These are phyloP conservation scores for Agapornis roseicollis DNA, from an alignment of 2,113 vertebrate genomes.

Conservation along the genomic window DNA sequence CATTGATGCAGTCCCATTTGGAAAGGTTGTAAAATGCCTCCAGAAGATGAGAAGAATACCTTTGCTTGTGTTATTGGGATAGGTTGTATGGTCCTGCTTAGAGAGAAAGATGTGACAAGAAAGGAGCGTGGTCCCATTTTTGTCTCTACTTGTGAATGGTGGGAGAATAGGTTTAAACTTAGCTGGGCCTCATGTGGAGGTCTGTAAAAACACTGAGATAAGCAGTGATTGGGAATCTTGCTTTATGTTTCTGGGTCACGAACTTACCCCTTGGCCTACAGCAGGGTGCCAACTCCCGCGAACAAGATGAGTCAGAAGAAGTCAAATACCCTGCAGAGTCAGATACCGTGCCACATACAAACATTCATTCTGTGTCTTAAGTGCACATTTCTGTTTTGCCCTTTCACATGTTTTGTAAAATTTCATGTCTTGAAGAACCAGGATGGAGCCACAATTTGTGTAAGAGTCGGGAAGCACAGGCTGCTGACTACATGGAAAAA, in stretches of 20 bases:
- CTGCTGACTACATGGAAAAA: constrained; percentile 12
- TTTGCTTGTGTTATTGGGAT: background rate
- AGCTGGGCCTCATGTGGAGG: background rate
- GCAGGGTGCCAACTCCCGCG: background rate
- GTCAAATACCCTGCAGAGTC: background rate
- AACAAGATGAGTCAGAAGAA: background rate
- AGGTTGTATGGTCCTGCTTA: background rate
- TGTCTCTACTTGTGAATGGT: background rate
- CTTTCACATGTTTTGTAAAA: background rate
- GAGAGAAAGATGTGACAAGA: background rate
- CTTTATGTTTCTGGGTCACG: background rate
- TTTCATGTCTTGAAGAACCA: background rate
- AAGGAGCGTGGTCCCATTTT: background rate
- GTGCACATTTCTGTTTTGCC: background rate
- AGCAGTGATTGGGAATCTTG: background rate
- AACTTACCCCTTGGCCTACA: background rate
- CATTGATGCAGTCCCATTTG: background rate
- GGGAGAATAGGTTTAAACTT: background rate
- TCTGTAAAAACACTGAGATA: background rate
- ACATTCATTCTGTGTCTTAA: background rate
- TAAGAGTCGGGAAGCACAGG: background rate
- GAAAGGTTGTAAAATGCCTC: background rate
- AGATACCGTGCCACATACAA: background rate
- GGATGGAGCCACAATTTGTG: background rate
- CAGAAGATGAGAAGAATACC: background rate